phyloP scores from a whole-genome alignment of 2,113 vertebrate species.

The Siniperca chuatsi region DNA sequence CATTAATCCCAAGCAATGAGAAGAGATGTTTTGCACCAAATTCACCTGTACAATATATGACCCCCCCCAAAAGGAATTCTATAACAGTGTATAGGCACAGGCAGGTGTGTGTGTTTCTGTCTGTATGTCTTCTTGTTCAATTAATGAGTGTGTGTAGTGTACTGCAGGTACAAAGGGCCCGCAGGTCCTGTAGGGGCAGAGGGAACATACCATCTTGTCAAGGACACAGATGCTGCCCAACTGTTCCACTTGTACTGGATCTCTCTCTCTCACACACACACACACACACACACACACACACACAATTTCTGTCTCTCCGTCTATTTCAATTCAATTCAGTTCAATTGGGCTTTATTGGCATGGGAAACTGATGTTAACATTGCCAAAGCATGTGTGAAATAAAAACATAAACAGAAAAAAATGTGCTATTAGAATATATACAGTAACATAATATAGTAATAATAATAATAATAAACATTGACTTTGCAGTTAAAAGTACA shows the following conservation, averaged over 20 bases:
- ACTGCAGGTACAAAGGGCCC: slow-evolving; percentile 40
- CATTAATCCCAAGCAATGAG: background rate
- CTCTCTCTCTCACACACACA: background rate
- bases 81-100: background rate
- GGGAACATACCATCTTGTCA: slow-evolving; percentile 49
- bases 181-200: slow-evolving; percentile 49
- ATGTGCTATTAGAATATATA: too few relatives aligned
- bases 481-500: too few relatives aligned
- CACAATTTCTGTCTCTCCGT: background rate
- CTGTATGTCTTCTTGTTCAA: slow-evolving; percentile 37
- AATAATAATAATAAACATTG: too few relatives aligned
- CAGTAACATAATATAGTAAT: too few relatives aligned
- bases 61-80: too few relatives aligned
- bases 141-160: slow-evolving; percentile 49
- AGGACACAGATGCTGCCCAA: slow-evolving; percentile 64
- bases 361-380: too few relatives aligned
- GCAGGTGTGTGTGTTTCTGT: background rate
- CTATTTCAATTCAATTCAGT: background rate
- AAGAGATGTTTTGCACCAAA: background rate
- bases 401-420: too few relatives aligned
- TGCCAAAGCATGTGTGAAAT: too few relatives aligned
- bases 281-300: background rate
- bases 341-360: too few relatives aligned
- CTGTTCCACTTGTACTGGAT: slow-evolving; percentile 19
- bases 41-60: too few relatives aligned